Percentiles rank a stretch among this genome's conserved stretches.
Conservation (phyloP, 2,888 invertebrate genomes). For the Hypsopygia costalis region DNA sequence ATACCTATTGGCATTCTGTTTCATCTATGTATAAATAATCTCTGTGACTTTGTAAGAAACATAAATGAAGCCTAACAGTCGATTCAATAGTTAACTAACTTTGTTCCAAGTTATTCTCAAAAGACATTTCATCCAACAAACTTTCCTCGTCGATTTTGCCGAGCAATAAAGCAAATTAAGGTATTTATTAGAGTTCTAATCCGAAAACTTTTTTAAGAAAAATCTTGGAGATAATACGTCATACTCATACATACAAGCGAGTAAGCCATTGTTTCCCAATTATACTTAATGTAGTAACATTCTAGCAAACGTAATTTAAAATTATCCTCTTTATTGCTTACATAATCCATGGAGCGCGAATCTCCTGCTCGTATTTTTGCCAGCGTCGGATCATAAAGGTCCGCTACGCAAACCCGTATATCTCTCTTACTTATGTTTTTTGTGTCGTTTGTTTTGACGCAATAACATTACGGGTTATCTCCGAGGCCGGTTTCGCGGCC, state of each 20-base stretch:
- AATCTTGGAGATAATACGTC: slow-evolving; percentile 16
- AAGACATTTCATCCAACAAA: slow-evolving; percentile 16
- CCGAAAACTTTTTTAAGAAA: slow-evolving; percentile 18
- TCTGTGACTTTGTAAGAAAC: not conserved
- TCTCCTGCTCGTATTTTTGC: slow-evolving; percentile 61
- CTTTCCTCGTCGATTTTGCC: slow-evolving; percentile 26
- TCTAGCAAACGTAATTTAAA: slow-evolving; percentile 63
- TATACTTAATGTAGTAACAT: slow-evolving; percentile 56
- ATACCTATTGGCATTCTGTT: slow-evolving; percentile 17
- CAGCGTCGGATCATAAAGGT: slow-evolving; percentile 61
- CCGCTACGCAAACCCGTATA: slow-evolving; percentile 57
- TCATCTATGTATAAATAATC: not conserved
- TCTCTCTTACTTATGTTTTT: slow-evolving; percentile 56
- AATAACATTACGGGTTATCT: slow-evolving; percentile 70
- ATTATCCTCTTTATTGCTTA: slow-evolving; percentile 67
- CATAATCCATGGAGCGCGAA: slow-evolving; percentile 61
- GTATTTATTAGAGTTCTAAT: slow-evolving; percentile 23
- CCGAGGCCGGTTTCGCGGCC: slow-evolving; percentile 55
- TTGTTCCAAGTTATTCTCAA: slow-evolving; percentile 10
- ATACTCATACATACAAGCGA: slow-evolving; percentile 21
- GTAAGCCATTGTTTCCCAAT: slow-evolving; percentile 36
- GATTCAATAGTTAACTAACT: not conserved
- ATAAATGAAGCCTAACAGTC: not conserved
- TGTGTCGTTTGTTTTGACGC: slow-evolving; percentile 73
- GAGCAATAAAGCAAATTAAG: slow-evolving; percentile 28